These are phyloP conservation scores for Percopsis omiscomaycus DNA, from an alignment of 2,797 vertebrate species.

Conservation along the genomic window DNA sequence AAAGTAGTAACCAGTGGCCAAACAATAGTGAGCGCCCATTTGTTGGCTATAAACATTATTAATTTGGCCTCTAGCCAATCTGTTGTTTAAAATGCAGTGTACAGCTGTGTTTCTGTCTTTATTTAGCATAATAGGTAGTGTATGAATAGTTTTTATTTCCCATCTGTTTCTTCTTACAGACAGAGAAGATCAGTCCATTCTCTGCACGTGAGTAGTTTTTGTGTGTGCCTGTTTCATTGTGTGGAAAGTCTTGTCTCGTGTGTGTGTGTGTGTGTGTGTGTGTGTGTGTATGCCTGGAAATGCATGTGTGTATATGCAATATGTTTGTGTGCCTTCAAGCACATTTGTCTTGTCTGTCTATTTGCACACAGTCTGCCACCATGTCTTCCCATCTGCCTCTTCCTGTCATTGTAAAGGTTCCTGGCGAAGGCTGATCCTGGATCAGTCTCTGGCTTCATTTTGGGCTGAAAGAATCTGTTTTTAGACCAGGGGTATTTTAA, in stretches of 20 bases:
- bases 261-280: background rate
- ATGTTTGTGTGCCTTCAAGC: background rate
- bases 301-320: background rate
- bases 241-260: conserved; percentile 9
- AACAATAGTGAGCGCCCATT: too few species aligned
- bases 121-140: background rate
- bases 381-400: conserved; percentile 54
- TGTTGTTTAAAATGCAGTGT: too few species aligned
- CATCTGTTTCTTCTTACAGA: conserved; percentile 71
- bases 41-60: too few species aligned
- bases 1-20: too few species aligned
- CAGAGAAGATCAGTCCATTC: conserved; percentile 91
- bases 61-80: too few species aligned
- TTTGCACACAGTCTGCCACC: conserved; percentile 22
- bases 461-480: conserved; percentile 38
- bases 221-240: conserved; percentile 29
- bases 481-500: conserved; percentile 59
- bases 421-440: conserved; percentile 27
- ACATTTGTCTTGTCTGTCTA: conserved; percentile 15
- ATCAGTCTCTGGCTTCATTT: conserved; percentile 29
- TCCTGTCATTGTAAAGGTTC: conserved; percentile 61
- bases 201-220: conserved; percentile 89
- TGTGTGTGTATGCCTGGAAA: background rate
- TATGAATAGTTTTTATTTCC: background rate
- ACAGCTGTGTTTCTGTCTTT: too few species aligned